Percentiles rank a stretch among this genome's conserved stretches.
Conservation (phyloP, 2,113 vertebrate species). For the Odocoileus hemionus region DNA sequence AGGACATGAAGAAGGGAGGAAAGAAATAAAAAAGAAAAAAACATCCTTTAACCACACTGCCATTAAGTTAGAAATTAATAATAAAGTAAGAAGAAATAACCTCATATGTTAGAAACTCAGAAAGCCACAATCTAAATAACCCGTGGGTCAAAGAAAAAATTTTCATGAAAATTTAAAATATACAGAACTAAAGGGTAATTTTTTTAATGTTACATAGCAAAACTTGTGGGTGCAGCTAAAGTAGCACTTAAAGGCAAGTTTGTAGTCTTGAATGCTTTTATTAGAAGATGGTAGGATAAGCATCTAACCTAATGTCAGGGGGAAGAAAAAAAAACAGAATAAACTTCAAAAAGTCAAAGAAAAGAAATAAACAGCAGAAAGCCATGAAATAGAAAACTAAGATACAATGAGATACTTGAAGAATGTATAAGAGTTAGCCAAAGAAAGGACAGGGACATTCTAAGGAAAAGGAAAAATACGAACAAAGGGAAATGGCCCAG, state of each 20-base stretch:
- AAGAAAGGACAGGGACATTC: neutral
- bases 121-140: neutral
- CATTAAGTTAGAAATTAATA: slow-evolving; percentile 30
- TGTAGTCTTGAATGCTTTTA: neutral
- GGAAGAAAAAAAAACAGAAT: neutral
- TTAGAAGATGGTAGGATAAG: neutral
- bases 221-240: neutral
- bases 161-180: slow-evolving; percentile 3
- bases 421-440: neutral
- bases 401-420: neutral
- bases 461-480: neutral
- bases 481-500: neutral
- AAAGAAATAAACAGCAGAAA: neutral
- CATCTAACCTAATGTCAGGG: neutral
- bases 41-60: neutral
- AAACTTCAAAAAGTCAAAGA: neutral
- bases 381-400: neutral
- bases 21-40: neutral
- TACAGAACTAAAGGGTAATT: neutral
- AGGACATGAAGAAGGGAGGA: neutral
- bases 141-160: neutral
- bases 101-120: neutral
- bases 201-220: neutral
- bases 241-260: neutral
- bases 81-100: neutral